phyloP scores from a whole-genome alignment of 2,113 vertebrate genomes.

The Tenrec ecaudatus region DNA sequence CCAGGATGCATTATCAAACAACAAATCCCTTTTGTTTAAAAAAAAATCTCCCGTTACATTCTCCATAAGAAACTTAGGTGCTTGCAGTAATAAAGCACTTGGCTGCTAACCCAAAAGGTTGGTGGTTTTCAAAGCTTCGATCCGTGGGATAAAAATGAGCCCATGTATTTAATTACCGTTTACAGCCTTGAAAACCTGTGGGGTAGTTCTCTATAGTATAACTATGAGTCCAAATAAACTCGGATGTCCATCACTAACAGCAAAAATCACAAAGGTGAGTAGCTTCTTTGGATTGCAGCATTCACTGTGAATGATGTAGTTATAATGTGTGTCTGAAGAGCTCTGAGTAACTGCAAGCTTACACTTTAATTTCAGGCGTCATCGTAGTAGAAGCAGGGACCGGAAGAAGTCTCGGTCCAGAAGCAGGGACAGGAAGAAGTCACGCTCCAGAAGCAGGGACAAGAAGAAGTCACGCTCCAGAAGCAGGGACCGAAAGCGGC shows the following conservation, averaged over 20 bases:
- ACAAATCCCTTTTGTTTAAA: not conserved
- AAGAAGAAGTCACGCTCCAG: conserved; percentile 94
- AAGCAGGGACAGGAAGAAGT: conserved; percentile 92
- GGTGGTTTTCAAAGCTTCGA: too few relatives aligned
- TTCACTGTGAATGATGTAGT: not conserved
- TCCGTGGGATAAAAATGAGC: too few relatives aligned
- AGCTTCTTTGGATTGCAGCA: not conserved
- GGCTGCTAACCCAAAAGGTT: not conserved
- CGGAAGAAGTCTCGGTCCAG: conserved; percentile 92
- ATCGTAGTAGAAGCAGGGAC: conserved; percentile 95
- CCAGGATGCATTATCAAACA: not conserved
- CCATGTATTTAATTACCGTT: too few relatives aligned
- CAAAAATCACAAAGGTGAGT: not conserved
- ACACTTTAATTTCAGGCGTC: conserved; percentile 88
- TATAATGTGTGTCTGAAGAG: not conserved
- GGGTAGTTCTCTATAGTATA: not conserved
- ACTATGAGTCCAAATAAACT: not conserved
- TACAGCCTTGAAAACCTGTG: not conserved
- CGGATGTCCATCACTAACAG: not conserved
- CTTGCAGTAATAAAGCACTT: not conserved
- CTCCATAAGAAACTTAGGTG: not conserved
- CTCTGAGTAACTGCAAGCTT: not conserved
- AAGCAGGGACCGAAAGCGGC: conserved; percentile 94
- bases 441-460: conserved; percentile 94
- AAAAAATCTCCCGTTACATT: not conserved